Base-by-base conservation (phyloP, 2,888 invertebrate species). In the Ochlodes sylvanus region DNA sequence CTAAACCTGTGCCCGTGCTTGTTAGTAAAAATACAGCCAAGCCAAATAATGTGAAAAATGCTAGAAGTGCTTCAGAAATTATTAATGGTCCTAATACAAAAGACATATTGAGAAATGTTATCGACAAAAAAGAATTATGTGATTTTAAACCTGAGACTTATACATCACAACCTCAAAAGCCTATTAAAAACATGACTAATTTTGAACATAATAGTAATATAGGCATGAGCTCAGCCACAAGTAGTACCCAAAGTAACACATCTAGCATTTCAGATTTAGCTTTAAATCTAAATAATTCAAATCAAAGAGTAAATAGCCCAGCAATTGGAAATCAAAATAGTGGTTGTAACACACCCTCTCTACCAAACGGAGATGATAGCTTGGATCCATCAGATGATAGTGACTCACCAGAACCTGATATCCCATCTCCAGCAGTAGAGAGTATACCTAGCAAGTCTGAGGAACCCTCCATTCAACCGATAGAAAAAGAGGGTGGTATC, bases 1-100 rank as follows among this genome's bases (percentile, higher is more conserved):
- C 93, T 12, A 92, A 85, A 86, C 93, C 93, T 75, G 90, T 92
- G 81, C 92, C 93, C 79, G 86, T 93, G 74, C 90, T 89, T 77
- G 85, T 93, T 72, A 93, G 87, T 82, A 93, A 91, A 80, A 91
- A 86, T 80, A 78, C 88, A 73, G 78, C 82, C 1, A 92, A 92
- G 74, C 76, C 85, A 10, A 90, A 83, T 73, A 88, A 78, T 82
- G 71, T 86, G 68, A 89, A 86, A 78, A 80, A 76, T 76, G 69
- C 75, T 63, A 88, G 87, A 84, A 81, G 72, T 76, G 76, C 71
- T 61, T 85, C 77, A 79, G 88, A 88, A 74, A 73, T 81, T 63
- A 76, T 77, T 70, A 92, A 90, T 83, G 88, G 91, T 47, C 84
- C 87, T 41, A 65, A 82, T 73, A 68, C 69, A 54, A 89, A 86